These are phyloP conservation scores for Strigamia crassipes DNA, from an alignment of 2,888 invertebrate species.

Conservation along the genomic window DNA sequence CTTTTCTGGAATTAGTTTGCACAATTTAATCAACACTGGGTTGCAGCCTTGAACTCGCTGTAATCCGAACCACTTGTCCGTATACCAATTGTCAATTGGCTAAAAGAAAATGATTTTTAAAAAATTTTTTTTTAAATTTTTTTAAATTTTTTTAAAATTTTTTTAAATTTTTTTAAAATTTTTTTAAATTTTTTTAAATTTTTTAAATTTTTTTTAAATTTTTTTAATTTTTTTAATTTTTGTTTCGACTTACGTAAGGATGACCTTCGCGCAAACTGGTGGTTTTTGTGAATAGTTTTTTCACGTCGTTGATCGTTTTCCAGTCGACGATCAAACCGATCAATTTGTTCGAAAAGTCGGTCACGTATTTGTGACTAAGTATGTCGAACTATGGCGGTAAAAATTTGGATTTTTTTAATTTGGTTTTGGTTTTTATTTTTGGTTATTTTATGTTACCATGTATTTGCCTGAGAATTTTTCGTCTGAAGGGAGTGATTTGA, in stretches of 20 bases:
- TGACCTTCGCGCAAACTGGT: constrained; percentile 53
- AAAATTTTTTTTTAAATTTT: no score
- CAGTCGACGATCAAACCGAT: constrained; percentile 56
- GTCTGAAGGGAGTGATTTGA: constrained; percentile 57
- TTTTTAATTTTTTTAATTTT: no score
- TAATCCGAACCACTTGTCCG: constrained; percentile 60
- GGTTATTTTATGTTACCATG: constrained; percentile 54
- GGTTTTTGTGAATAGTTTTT: constrained; percentile 57
- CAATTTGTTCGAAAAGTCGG: constrained; percentile 51
- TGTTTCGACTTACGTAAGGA: constrained; percentile 17
- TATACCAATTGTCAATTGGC: constrained; percentile 56
- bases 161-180: no score
- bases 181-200: no score
- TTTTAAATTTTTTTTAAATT: no score
- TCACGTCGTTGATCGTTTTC: constrained; percentile 57
- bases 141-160: no score
- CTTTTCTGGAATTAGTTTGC: constrained; percentile 61
- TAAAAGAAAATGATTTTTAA: constrained; percentile 48
- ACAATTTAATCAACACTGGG: constrained; percentile 59
- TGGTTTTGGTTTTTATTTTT: no score
- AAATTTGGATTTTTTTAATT: constrained; percentile 12
- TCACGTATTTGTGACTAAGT: constrained; percentile 52
- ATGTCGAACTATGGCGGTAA: constrained; percentile 54
- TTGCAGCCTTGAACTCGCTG: constrained; percentile 62
- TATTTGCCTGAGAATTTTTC: constrained; percentile 58